Evolutionary conservation across 35 echinoderm and acorn worm genomes (phyloP).

Genomic region (Eucidaris tribuloides): DNA sequence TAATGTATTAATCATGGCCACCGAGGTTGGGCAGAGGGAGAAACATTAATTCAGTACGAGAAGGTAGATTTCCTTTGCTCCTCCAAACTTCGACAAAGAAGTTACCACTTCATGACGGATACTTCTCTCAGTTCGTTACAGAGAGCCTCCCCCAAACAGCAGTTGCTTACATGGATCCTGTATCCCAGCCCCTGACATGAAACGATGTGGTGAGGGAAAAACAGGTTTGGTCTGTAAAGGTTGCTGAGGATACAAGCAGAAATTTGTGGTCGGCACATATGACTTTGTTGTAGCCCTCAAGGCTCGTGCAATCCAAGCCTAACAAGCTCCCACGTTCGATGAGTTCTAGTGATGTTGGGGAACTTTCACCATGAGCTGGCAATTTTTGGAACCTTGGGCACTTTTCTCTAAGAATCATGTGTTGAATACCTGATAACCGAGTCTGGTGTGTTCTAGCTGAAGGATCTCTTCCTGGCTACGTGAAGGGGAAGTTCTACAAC

Average conservation of each 20-base stretch:
- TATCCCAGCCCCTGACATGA: slow-evolving; percentile 48
- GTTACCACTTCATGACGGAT: slow-evolving; percentile 43
- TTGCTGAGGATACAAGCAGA: slow-evolving; percentile 49
- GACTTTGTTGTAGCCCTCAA: slow-evolving; percentile 70
- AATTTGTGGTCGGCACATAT: slow-evolving; percentile 51
- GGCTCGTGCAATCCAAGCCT: slow-evolving; percentile 60
- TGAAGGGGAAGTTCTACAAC: slow-evolving; percentile 88
- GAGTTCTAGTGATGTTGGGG: slow-evolving; percentile 73
- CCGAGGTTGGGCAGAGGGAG: not conserved
- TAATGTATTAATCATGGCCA: too few species aligned
- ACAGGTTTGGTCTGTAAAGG: slow-evolving; percentile 33
- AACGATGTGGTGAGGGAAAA: slow-evolving; percentile 70
- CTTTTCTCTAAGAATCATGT: slow-evolving; percentile 55
- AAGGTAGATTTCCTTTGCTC: slow-evolving; percentile 18
- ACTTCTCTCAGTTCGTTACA: too few species aligned
- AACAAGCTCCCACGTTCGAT: slow-evolving; percentile 36
- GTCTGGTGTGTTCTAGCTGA: slow-evolving; percentile 64
- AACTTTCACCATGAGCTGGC: slow-evolving; percentile 73
- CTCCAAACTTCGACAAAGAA: too few species aligned
- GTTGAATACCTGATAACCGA: slow-evolving; percentile 68
- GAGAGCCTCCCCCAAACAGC: slow-evolving; percentile 48
- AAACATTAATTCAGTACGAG: not conserved
- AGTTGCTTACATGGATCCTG: slow-evolving; percentile 58
- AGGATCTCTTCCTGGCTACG: slow-evolving; percentile 57
- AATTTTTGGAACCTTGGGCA: slow-evolving; percentile 64